phyloP scores from a whole-genome alignment of 2,113 vertebrate species.

The Syngnathus floridae region DNA sequence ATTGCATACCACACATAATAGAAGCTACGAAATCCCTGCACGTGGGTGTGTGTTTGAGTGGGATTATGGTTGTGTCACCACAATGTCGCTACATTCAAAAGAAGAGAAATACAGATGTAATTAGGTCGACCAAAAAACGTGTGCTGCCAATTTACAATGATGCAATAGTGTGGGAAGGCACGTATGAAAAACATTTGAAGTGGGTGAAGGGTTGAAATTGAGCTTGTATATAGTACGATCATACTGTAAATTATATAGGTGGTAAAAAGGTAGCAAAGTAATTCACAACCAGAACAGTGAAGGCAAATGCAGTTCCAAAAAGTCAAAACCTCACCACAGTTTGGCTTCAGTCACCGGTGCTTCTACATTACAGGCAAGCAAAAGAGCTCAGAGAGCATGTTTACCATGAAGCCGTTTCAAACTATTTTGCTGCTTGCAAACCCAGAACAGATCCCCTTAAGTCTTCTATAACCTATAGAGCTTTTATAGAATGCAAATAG shows the following conservation, averaged over 20 bases:
- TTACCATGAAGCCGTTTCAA: too few relatives aligned
- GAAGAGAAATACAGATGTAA: slow-evolving; percentile 48
- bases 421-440: too few relatives aligned
- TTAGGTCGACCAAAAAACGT: slow-evolving; percentile 61
- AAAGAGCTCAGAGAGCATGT: too few relatives aligned
- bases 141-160: slow-evolving; percentile 62
- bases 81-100: slow-evolving; percentile 54
- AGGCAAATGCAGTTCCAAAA: too few relatives aligned
- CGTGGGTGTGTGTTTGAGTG: slow-evolving; percentile 43
- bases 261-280: slow-evolving; percentile 49
- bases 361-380: too few relatives aligned
- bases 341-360: too few relatives aligned
- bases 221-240: neutral
- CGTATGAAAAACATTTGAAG: slow-evolving; percentile 61
- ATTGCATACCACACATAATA: slow-evolving; percentile 22
- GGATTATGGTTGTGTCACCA: slow-evolving; percentile 52
- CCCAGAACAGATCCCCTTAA: too few relatives aligned
- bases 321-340: too few relatives aligned
- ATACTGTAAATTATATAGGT: neutral
- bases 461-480: too few relatives aligned
- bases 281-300: neutral
- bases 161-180: slow-evolving; percentile 57
- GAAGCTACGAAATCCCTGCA: slow-evolving; percentile 43
- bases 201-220: neutral
- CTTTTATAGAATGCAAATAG: too few relatives aligned